A percentile compares a stretch with the other conserved stretches of the same genome.
Conservation (phyloP, 2,113 vertebrate species). For the Apteryx owenii region DNA sequence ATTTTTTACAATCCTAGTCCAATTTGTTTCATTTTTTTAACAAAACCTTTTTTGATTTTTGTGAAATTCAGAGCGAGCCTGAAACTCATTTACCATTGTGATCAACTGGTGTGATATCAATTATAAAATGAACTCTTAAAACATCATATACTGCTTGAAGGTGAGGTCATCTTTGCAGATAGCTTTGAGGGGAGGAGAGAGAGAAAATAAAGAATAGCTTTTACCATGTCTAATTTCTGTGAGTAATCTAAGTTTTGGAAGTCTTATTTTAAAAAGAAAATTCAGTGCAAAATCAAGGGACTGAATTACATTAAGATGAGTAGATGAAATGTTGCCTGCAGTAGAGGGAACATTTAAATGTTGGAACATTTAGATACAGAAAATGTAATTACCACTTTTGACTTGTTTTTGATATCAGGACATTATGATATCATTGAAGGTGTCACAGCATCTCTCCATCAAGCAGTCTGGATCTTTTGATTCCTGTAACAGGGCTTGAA, state of each 20-base stretch:
- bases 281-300: not conserved
- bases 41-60: slow-evolving; percentile 63
- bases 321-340: not conserved
- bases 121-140: slow-evolving; percentile 46
- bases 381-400: not conserved
- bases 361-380: not conserved
- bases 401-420: not conserved
- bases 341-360: not conserved
- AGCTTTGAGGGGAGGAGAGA: not conserved
- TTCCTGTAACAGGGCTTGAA: slow-evolving; percentile 49
- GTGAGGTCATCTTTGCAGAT: slow-evolving; percentile 24
- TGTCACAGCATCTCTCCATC: slow-evolving; percentile 31
- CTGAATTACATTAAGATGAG: not conserved
- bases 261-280: not conserved
- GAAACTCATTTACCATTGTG: slow-evolving; percentile 83
- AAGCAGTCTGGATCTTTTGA: slow-evolving; percentile 21
- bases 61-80: slow-evolving; percentile 68
- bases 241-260: not conserved
- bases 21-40: slow-evolving; percentile 44
- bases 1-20: slow-evolving; percentile 33
- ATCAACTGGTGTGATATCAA: slow-evolving; percentile 63
- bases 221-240: not conserved
- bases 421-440: not conserved
- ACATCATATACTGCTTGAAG: slow-evolving; percentile 45
- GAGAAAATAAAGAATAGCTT: not conserved